Conservation (phyloP, 2,888 invertebrate species). For the Platycnemis pennipes region DNA sequence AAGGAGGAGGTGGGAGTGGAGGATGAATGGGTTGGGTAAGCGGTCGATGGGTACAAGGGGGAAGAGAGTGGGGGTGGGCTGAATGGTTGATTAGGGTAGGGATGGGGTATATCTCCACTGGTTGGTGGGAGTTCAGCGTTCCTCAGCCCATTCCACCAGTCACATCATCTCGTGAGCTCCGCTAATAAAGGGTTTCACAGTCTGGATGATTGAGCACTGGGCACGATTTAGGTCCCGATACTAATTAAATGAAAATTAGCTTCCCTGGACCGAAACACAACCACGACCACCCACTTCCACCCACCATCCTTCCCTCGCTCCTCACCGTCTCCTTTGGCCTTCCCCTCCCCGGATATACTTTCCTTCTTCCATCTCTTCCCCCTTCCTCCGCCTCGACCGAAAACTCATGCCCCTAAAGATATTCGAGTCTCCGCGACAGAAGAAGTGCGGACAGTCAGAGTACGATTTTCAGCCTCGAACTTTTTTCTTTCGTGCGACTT, state of each 20-base stretch:
- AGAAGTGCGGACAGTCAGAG: not conserved
- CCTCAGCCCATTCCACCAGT: not conserved
- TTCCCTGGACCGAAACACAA: not conserved
- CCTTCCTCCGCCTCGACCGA: not conserved
- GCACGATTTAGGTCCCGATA: conserved; percentile 49
- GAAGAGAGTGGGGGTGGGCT: not conserved
- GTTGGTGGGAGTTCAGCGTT: not conserved
- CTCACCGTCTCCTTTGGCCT: not conserved
- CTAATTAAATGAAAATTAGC: conserved; percentile 67
- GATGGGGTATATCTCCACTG: not conserved
- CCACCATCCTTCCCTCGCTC: not conserved
- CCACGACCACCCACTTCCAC: conserved; percentile 42
- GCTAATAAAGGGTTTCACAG: conserved; percentile 61
- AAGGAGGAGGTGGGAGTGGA: not conserved
- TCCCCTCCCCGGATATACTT: not conserved
- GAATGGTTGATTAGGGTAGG: not conserved
- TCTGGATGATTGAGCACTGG: conserved; percentile 50
- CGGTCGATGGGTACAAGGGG: no score
- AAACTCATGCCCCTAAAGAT: no score
- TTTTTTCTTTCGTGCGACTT: no score
- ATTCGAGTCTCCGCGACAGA: not conserved
- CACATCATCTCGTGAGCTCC: conserved; percentile 44
- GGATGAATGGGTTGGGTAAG: not conserved
- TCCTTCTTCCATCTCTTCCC: not conserved
- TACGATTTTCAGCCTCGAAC: no score